Evolutionary conservation across 1,140 invertebrate species (phyloP), one percentile per base, ranked within the genome.

Genomic region (Drosophila lacteicornis): DNA sequence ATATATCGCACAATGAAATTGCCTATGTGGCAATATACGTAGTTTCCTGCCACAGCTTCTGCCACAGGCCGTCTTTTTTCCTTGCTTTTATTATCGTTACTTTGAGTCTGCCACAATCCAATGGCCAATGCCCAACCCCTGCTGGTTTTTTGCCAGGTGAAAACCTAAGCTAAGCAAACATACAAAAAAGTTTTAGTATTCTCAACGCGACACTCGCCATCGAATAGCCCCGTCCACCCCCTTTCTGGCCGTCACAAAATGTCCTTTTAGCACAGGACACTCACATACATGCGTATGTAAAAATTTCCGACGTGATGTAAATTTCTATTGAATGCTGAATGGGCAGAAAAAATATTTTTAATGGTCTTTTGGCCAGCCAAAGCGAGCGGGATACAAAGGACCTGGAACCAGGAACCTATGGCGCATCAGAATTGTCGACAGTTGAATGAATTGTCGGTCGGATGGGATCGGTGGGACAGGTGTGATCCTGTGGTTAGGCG

Each of bases 281-380:
- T 13, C 27, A 63, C 38, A 43, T 40, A 57, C 42, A 62, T 43
- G 49, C 61, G 70, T 71, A 90, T 88, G 84, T 90, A 84, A 84
- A 90, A 84, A 69, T 73, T 43, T 79, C 81, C 82, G 84, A 88
- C 84, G 84, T 88, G 84, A 88, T 88, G 84, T 88, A 88, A 88
- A 90, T 88, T 88, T 88, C 85, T 88, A 88, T 88, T 88, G 85
- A 88, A 90, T 90, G 84, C 84, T 90, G 84, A 88, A 90, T 90
- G 80, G 81, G 81, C 84, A 88, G 77, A 88, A 88, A 87, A 87
- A 87, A 84, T 80, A 88, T 84, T 81, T 88, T 90, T 81, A 88
- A 90, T 84, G 85, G 80, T 84, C 74, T 75, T 87, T 84, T 75
- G 82, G 62, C 60, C 65, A 79, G 56, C 65, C 62, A 53, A 59